These are phyloP conservation scores for Coptodon bakossiorum DNA, from an alignment of 2,113 vertebrate species.

Conservation along the genomic window DNA sequence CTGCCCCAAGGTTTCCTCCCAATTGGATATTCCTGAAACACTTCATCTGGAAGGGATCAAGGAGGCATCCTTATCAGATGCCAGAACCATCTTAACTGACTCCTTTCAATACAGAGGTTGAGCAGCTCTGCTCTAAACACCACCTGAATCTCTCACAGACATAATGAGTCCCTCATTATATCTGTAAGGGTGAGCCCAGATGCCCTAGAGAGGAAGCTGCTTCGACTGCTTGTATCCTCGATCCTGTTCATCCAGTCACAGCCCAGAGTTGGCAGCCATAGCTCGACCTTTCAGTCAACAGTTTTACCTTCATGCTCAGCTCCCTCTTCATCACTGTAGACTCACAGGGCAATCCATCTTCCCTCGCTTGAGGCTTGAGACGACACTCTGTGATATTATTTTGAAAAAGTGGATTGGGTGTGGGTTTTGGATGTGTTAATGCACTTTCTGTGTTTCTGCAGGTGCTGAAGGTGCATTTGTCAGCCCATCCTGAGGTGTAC, in stretches of 20 bases:
- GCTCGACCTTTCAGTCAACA: neutral
- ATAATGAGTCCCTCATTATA: neutral
- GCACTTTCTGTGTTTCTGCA: neutral
- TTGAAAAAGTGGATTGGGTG: neutral
- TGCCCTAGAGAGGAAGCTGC: neutral
- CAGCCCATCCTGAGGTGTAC: conserved; percentile 65
- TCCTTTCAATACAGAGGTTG: neutral
- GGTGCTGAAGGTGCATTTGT: conserved; percentile 79
- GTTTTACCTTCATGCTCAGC: neutral
- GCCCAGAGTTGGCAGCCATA: neutral
- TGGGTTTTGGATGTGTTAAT: neutral
- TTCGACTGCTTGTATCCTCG: neutral
- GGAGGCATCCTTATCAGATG: neutral
- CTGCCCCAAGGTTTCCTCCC: neutral
- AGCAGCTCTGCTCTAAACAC: neutral
- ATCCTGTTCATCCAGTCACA: neutral
- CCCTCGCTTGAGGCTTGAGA: neutral
- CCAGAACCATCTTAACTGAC: neutral
- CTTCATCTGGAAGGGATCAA: neutral
- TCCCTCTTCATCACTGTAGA: neutral
- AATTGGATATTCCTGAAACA: neutral
- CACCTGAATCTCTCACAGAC: neutral
- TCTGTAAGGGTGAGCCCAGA: neutral
- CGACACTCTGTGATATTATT: neutral
- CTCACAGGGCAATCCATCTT: neutral